phyloP scores from a whole-genome alignment of 2,888 invertebrate species.

The Perithous albicinctus region DNA sequence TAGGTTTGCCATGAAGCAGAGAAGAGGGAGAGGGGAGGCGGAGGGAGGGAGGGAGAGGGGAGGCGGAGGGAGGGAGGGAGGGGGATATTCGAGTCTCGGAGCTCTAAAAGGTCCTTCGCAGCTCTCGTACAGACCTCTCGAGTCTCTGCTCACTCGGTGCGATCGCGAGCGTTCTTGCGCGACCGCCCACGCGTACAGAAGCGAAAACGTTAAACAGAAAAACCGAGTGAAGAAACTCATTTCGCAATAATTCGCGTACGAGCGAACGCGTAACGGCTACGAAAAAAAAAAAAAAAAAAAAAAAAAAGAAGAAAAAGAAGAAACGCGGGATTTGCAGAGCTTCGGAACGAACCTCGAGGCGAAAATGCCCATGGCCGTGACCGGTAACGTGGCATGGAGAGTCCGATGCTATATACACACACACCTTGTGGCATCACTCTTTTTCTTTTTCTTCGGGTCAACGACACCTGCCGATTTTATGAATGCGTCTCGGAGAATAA shows the following conservation, averaged over 20 bases:
- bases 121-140: background rate
- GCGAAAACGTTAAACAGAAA: slow-evolving; percentile 11
- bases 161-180: background rate
- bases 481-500: background rate
- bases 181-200: slow-evolving; percentile 7
- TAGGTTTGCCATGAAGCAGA: too few species aligned
- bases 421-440: too few species aligned
- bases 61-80: too few species aligned
- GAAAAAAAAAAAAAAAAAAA: too few species aligned
- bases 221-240: slow-evolving; percentile 30
- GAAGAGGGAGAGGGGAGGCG: too few species aligned
- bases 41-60: too few species aligned
- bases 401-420: background rate
- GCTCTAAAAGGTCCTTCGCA: slow-evolving; percentile 10
- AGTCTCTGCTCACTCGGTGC: background rate
- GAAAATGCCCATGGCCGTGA: slow-evolving; percentile 64
- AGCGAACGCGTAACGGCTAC: slow-evolving; percentile 43
- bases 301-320: too few species aligned
- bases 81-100: background rate
- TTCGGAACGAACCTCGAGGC: background rate
- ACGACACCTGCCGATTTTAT: slow-evolving; percentile 17
- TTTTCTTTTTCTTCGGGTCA: slow-evolving; percentile 5
- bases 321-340: background rate
- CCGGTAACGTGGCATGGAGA: slow-evolving; percentile 35
- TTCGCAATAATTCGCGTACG: slow-evolving; percentile 14